phyloP scores from a whole-genome alignment of 2,113 vertebrate genomes.

The Vicugna pacos region DNA sequence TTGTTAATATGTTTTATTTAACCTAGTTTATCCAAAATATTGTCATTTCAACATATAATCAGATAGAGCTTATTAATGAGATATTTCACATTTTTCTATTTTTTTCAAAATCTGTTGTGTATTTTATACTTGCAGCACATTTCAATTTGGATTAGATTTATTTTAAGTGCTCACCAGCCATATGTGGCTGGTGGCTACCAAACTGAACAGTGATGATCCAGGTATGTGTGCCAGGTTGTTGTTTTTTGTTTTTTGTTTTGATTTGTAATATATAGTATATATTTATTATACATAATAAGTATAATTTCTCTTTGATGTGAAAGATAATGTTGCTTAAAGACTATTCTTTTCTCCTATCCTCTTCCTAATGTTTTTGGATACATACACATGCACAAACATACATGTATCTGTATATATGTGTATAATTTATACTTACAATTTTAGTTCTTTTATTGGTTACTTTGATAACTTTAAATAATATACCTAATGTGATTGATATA shows the following conservation, averaged over 20 bases:
- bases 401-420: neutral
- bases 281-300: neutral
- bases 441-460: conserved; percentile 27
- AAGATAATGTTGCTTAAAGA: neutral
- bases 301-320: conserved; percentile 8
- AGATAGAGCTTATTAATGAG: neutral
- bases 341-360: neutral
- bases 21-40: neutral
- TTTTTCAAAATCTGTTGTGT: conserved; percentile 43
- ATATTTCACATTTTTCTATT: conserved; percentile 9
- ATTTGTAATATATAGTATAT: neutral
- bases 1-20: conserved; percentile 30
- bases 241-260: neutral
- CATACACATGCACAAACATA: neutral
- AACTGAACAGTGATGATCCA: neutral
- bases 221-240: neutral
- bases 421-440: conserved; percentile 23
- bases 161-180: neutral
- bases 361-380: conserved; percentile 17
- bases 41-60: neutral
- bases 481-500: neutral
- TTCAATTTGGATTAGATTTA: neutral
- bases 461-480: neutral
- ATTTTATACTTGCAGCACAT: conserved; percentile 1
- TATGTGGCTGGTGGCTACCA: neutral